A percentile compares a stretch with the other conserved stretches of the same genome.
phyloP scores from a whole-genome alignment of 2,113 vertebrate genomes.

The Elephantulus edwardii region DNA sequence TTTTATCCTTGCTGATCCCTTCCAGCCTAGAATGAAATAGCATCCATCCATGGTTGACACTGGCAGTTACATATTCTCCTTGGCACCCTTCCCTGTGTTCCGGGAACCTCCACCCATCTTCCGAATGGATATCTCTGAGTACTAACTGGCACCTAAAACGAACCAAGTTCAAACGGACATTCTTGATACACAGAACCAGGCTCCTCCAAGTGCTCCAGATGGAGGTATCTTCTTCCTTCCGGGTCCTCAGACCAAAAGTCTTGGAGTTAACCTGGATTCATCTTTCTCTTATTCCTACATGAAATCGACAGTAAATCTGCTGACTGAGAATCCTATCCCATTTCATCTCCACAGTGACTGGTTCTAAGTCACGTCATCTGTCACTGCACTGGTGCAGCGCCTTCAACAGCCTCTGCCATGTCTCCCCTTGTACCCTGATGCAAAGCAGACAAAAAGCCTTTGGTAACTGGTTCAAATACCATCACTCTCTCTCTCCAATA shows the following conservation, averaged over 20 bases:
- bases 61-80: not conserved
- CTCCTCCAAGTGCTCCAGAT: not conserved
- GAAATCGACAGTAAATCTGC: not conserved
- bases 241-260: not conserved
- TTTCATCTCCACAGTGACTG: not conserved
- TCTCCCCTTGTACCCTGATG: not conserved
- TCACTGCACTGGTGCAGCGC: not conserved
- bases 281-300: not conserved
- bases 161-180: not conserved
- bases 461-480: not conserved
- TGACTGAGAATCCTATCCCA: not conserved
- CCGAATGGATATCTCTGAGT: not conserved
- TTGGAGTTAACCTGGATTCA: too few species aligned
- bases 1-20: too few species aligned
- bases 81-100: too few species aligned
- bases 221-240: not conserved
- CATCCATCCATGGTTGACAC: rapidly evolving
- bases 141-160: not conserved
- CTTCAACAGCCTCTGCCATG: not conserved
- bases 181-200: not conserved
- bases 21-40: too few species aligned
- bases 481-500: not conserved
- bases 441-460: not conserved
- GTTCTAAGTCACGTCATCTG: not conserved
- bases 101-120: not conserved